These are phyloP conservation scores for Heterocephalus glaber DNA, from an alignment of 2,113 vertebrate genomes.

Conservation along the genomic window DNA sequence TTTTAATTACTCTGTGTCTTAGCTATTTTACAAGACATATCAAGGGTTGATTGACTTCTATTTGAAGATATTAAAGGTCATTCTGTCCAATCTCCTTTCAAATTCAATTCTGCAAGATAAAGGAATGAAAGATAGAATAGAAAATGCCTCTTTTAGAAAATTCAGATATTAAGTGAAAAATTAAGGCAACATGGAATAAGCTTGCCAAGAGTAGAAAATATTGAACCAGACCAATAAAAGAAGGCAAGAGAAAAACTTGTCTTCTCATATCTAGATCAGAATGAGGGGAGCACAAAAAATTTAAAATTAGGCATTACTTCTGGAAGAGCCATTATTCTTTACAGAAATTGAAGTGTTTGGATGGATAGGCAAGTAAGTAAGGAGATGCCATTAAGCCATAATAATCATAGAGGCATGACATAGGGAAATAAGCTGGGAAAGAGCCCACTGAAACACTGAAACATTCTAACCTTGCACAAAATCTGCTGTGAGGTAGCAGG, in stretches of 20 bases:
- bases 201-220: background rate
- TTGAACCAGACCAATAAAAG: background rate
- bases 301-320: background rate
- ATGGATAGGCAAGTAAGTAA: background rate
- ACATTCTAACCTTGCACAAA: background rate
- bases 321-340: background rate
- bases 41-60: background rate
- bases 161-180: background rate
- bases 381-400: background rate
- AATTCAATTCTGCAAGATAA: background rate
- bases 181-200: background rate
- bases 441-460: background rate
- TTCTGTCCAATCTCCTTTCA: background rate
- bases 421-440: background rate
- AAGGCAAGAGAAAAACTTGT: background rate
- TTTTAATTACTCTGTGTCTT: conserved; percentile 52
- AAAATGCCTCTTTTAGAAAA: background rate
- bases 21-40: background rate
- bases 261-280: background rate
- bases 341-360: background rate
- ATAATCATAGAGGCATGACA: background rate
- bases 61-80: background rate
- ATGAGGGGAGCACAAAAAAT: background rate
- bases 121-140: background rate
- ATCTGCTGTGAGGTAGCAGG: background rate